Conservation (phyloP, 2,797 vertebrate species). For the Hoplostethus mediterraneus region DNA sequence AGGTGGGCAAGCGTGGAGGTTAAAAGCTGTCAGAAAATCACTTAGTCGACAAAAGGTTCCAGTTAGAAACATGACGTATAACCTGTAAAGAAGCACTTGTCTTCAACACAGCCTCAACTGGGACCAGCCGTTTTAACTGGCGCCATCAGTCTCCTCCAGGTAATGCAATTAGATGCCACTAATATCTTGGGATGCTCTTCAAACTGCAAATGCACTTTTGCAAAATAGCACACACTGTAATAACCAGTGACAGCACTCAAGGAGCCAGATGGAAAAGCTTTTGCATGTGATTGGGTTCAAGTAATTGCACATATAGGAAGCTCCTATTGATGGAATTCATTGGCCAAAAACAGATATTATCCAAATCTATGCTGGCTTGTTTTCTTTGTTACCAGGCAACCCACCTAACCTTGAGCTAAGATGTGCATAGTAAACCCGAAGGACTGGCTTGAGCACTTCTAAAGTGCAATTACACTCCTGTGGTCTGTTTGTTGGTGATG, state of each 20-base stretch:
- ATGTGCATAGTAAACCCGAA: constrained; percentile 33
- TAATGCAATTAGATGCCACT: constrained; percentile 91
- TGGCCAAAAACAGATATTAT: constrained; percentile 76
- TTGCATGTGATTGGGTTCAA: constrained; percentile 76
- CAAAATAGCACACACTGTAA: constrained; percentile 86
- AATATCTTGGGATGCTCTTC: constrained; percentile 89
- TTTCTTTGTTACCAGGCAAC: constrained; percentile 70
- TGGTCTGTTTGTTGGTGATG: constrained; percentile 27
- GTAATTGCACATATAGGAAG: constrained; percentile 73
- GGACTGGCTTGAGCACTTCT: constrained; percentile 11
- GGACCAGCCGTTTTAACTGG: constrained; percentile 86
- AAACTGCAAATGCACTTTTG: constrained; percentile 88
- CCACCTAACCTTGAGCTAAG: constrained; percentile 38
- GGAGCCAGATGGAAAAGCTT: constrained; percentile 76
- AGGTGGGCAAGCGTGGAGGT: constrained; percentile 52
- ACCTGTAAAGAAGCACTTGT: constrained; percentile 88
- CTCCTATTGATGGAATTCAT: constrained; percentile 68
- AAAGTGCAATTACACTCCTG: constrained; percentile 34
- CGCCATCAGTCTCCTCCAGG: constrained; percentile 89
- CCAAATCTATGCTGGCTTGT: constrained; percentile 57
- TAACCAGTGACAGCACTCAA: constrained; percentile 86
- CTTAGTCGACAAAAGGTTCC: constrained; percentile 87
- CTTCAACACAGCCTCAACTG: constrained; percentile 84
- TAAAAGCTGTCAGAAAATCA: constrained; percentile 87
- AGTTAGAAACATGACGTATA: constrained; percentile 85